These are phyloP conservation scores for Parapsyche elsis DNA, from an alignment of 1,140 invertebrate species.

Conservation along the genomic window DNA sequence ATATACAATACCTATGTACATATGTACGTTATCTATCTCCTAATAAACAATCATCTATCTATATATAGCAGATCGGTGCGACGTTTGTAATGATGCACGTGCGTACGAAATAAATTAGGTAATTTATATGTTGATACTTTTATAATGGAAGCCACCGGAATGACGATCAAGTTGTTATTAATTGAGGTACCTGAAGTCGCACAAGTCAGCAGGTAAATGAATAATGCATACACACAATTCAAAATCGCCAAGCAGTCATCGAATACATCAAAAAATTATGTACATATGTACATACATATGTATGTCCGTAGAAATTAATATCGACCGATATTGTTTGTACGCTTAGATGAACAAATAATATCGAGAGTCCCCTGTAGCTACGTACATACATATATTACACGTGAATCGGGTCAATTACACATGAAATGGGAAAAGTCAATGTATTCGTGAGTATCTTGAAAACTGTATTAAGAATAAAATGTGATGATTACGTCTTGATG, in stretches of 20 bases:
- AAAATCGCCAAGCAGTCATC: no score
- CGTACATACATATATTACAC: not conserved
- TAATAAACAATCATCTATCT: not conserved
- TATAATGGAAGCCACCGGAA: slow-evolving; percentile 54
- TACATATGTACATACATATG: not conserved
- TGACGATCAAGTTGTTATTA: slow-evolving; percentile 47
- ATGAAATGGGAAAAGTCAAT: not conserved
- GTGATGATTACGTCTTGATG: not conserved
- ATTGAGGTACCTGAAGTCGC: slow-evolving; percentile 25
- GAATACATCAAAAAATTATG: not conserved
- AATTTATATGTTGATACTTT: slow-evolving; percentile 55
- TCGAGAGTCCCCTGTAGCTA: not conserved
- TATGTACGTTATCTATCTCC: not conserved
- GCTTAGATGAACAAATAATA: not conserved
- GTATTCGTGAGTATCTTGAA: not conserved
- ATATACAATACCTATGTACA: not conserved
- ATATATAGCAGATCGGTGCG: not conserved
- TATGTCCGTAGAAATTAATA: not conserved
- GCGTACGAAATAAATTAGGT: slow-evolving; percentile 50
- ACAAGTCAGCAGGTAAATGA: no score
- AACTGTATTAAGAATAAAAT: not conserved
- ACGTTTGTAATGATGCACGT: slow-evolving; percentile 12
- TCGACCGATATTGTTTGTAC: not conserved
- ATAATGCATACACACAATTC: no score
- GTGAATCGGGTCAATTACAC: not conserved